Base-by-base conservation (phyloP, 2,888 invertebrate species). In the Rapana venosa region DNA sequence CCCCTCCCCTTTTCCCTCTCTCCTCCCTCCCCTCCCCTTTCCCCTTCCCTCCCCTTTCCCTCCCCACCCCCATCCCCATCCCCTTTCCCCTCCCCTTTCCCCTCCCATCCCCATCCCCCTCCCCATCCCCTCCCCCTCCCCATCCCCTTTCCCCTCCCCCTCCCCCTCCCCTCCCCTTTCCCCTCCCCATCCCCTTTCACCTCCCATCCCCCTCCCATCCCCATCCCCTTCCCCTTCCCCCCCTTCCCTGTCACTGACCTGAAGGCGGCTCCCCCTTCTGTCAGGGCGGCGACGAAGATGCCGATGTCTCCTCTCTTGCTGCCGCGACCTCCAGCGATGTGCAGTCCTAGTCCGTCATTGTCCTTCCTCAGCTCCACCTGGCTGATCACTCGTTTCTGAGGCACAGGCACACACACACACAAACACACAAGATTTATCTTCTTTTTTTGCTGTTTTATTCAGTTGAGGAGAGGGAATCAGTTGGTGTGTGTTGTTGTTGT, bases 211-310 rank as follows among this genome's bases (percentile, higher is more conserved):
- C 13, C 4, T 74, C 74, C 74, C n/a, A n/a, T 8, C 70, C 70
- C 70, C 8, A 5, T 74, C 74, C 11, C 74, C 74, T 30, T 11
- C 74, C 74, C 26, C 74, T 6, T n/a, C 30, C 74, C 30, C 30
- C n/a, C 74, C 74, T 11, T 4, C 2, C 79, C 35, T 5, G 0
- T 5, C 22, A 86, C 56, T 32, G 17, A 94, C 95, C 93, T 94
- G 91, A 92, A 90, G 47, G 95, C 94, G n/a, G 94, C 93, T 26
- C 94, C 94, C 77, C 92, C 92, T 90, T 94, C 94, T 26, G 94
- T 94, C 61, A 95, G 91, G 22, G 94, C 94, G 11, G 95, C 95
- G n/a, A 95, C 94, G 92, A 95, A 95, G 85, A 95, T 95, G 30
- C 94, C 95, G 70, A 95, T 93, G 89, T 95, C 95, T 22, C 95